These are phyloP conservation scores for Bombus picipes DNA, from an alignment of 1,140 invertebrate genomes.

Conservation along the genomic window DNA sequence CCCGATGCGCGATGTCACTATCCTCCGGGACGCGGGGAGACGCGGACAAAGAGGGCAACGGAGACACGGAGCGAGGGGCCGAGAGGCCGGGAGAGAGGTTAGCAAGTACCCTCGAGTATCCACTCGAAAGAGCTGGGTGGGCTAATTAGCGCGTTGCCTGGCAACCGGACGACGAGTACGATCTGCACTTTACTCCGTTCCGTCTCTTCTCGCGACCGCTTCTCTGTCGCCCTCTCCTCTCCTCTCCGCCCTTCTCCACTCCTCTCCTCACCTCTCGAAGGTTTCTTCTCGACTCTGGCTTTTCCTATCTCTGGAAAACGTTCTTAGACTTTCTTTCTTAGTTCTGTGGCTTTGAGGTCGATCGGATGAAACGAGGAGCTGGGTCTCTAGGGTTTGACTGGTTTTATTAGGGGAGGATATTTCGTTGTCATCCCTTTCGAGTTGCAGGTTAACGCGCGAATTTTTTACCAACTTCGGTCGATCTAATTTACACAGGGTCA, in stretches of 20 bases:
- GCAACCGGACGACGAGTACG: slow-evolving; percentile 80
- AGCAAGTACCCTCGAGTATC: slow-evolving; percentile 79
- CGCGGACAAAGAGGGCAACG: slow-evolving; percentile 49
- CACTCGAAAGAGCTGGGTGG: slow-evolving; percentile 82
- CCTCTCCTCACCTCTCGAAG: slow-evolving; percentile 28
- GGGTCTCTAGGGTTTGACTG: not conserved
- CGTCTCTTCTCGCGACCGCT: slow-evolving; percentile 40
- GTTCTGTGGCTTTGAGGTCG: not conserved
- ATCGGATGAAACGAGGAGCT: not conserved
- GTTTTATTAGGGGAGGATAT: not conserved
- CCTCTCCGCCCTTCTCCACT: slow-evolving; percentile 20
- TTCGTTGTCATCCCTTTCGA: not conserved
- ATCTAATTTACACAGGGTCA: too few relatives aligned
- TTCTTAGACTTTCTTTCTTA: too few relatives aligned
- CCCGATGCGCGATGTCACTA: slow-evolving; percentile 72
- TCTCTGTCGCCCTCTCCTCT: slow-evolving; percentile 61
- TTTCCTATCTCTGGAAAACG: not conserved
- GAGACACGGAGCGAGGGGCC: slow-evolving; percentile 33
- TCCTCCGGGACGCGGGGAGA: slow-evolving; percentile 4
- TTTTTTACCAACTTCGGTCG: too few relatives aligned
- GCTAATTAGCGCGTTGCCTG: slow-evolving; percentile 83
- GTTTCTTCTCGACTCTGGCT: slow-evolving; percentile 6
- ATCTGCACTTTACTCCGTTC: slow-evolving; percentile 77
- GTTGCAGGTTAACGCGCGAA: not conserved
- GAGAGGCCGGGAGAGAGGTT: slow-evolving; percentile 65